Base-by-base conservation (phyloP, 2,797 vertebrate species). In the Falco naumanni region DNA sequence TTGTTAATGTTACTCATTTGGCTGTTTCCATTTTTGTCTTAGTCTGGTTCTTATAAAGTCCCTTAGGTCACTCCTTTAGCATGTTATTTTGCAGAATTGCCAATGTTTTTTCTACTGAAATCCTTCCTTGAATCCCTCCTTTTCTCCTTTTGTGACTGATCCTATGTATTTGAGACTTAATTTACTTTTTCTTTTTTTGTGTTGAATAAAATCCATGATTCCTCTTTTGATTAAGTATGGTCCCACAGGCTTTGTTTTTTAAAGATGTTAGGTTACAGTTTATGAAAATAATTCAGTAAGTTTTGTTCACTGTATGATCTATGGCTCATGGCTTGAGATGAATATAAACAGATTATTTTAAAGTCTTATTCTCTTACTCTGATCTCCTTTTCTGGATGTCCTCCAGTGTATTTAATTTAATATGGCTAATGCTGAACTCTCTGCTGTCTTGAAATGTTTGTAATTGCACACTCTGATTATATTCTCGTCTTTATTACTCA, bases 281-380 rank as follows among this genome's bases (percentile, higher is more conserved):
- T 63, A 87, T 84, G 45, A 92, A 83, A 93, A 41, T 43, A 93
- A 50, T 89, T 79, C 25, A 45, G 13, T 69, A 63, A 76, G 5
- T 66, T 94, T 85, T 95, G 48, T 78, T 94, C 33, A 26, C 9
- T 70, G 31, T 57, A 21, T 69, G 24, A 83, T 87, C 48, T 89
- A 50, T 77, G 89, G 48, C 22, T 95, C 28, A 12, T 68, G 88
- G 34, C 33, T 87, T 48, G 45, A 89, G 43, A 85, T 56, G 8
- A 91, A 68, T 85, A 80, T 74, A 79, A 93, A 74, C n/a, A 79
- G 51, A 85, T 80, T 77, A 89, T 82, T 96, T 87, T 20, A 39
- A 79, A 78, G n/a, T 78, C 25, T 3, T 82, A 0, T 75, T 77
- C 45, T 74, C n/a, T 90, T n/a, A 11, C 41, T 84, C 70, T 84